phyloP scores from a whole-genome alignment of 2,797 vertebrate genomes.

The Neosilurus hyrtlii region DNA sequence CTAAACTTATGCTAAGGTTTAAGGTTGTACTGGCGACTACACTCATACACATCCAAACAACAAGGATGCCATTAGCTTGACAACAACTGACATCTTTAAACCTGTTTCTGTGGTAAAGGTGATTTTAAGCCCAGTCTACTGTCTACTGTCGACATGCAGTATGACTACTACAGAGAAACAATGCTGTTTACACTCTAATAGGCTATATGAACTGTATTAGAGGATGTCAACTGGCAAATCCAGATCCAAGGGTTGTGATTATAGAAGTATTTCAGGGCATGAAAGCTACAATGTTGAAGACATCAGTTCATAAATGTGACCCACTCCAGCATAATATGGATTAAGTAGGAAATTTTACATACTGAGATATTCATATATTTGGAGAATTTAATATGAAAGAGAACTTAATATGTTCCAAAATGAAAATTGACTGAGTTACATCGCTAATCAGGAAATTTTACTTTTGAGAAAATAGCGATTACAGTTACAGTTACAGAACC shows the following conservation, averaged over 20 bases:
- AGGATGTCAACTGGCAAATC: not conserved
- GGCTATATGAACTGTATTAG: not conserved
- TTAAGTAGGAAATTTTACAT: no score
- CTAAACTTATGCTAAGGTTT: not conserved
- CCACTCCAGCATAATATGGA: no score
- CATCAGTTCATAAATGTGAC: not conserved
- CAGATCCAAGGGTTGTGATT: not conserved
- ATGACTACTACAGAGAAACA: not conserved
- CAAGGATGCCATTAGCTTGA: not conserved
- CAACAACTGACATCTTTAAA: not conserved
- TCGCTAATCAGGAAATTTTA: no score
- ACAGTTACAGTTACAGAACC: no score
- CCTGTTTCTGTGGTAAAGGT: not conserved
- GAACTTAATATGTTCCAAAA: no score
- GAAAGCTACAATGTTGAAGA: not conserved
- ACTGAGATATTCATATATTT: no score
- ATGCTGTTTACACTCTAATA: not conserved
- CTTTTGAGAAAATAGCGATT: no score
- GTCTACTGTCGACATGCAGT: not conserved
- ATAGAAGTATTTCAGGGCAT: not conserved
- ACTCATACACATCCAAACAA: not conserved
- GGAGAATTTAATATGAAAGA: no score
- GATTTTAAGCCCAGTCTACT: no score
- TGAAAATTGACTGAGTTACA: no score
- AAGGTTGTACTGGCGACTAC: not conserved